Base-by-base conservation (phyloP, 2,797 vertebrate genomes). In the Euthynnus affinis region DNA sequence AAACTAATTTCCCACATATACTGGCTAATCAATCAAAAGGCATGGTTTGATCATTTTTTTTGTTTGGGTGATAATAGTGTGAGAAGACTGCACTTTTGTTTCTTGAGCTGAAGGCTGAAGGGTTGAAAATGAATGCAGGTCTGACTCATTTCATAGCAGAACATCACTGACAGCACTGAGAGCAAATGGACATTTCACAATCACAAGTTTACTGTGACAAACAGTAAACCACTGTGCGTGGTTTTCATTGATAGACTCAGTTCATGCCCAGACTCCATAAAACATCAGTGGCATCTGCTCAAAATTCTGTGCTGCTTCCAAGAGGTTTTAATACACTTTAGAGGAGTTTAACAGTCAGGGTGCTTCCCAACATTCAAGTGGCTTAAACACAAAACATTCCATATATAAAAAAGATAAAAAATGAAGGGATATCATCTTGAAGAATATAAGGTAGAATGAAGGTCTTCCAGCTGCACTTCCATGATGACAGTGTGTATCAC, bases 201-300 rank as follows among this genome's bases (percentile, higher is more conserved):
- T 74, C 71, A 73, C 58, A 57, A 27, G 48, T 70, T 81, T 53
- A 61, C 32, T 57, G 53, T 60, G 77, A 76, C 42, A 83, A 79
- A 80, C 73, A 65, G 58, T 76, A 40, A 48, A 81, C 80, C 69
- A 57, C 62, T 76, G 62, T 71, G 59, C 32, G 22, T 42, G 64
- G 72, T 65, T 13, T 14, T 44, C 70, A 62, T 59, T 78, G 68
- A 82, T 70, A 27, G 69, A 71, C 69, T 75, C 58, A 10, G 51
- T 69, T 88, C 81, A 87, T 82, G 76, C 66, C 48, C 70, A 68
- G 70, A 88, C 77, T 84, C 61, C 25, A 79, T 87, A 74, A 90
- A 91, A 83, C 37, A 71, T 13, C 0, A 14, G 22, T 75, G 61
- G 71, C 65, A 69, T 86, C 76, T 82, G 44, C 69, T 89, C 76